phyloP scores from a whole-genome alignment of 1,140 invertebrate genomes.

The Ostrea edulis region DNA sequence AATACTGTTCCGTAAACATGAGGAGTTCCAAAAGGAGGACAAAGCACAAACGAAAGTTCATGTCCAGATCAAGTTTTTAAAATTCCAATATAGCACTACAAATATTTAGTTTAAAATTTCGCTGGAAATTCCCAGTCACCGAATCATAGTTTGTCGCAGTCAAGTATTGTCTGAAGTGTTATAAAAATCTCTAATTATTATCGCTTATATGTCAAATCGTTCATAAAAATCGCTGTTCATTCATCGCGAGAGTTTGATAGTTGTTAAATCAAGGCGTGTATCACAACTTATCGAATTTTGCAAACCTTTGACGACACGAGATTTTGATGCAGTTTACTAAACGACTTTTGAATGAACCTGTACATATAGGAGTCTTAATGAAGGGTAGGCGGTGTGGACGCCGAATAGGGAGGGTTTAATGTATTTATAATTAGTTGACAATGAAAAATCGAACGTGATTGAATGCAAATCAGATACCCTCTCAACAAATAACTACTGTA shows the following conservation, averaged over 20 bases:
- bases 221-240: slow-evolving; percentile 13
- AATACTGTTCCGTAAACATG: not conserved
- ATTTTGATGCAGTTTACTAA: slow-evolving; percentile 9
- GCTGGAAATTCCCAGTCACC: not conserved
- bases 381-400: not conserved
- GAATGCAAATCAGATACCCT: slow-evolving; percentile 19
- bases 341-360: not conserved
- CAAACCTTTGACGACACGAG: slow-evolving; percentile 1
- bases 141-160: not conserved
- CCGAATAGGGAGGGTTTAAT: slow-evolving; percentile 1
- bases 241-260: not conserved
- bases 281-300: slow-evolving; percentile 8
- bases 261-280: not conserved
- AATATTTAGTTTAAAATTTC: not conserved
- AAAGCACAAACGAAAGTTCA: slow-evolving; percentile 32
- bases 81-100: slow-evolving; percentile 29
- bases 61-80: slow-evolving; percentile 12
- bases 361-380: not conserved
- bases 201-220: not conserved
- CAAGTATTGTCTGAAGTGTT: not conserved
- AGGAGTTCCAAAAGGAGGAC: slow-evolving; percentile 18
- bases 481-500: not conserved
- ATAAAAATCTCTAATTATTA: not conserved
- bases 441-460: slow-evolving; percentile 37
- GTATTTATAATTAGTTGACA: slow-evolving; percentile 34